Conservation (phyloP, 1,140 invertebrate genomes). For the Dendroctonus valens region DNA sequence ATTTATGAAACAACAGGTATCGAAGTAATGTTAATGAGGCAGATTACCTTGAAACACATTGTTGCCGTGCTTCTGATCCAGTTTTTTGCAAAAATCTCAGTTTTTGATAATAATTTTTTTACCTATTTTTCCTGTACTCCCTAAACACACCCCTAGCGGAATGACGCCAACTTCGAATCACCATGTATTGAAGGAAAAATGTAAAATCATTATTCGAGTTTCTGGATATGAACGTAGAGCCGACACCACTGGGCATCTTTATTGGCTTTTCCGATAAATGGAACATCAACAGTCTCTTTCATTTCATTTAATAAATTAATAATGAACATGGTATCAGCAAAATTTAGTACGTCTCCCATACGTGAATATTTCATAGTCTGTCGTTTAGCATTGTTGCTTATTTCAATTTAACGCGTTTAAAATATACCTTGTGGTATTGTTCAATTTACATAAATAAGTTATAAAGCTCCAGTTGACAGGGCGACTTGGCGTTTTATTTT, state of each 20-base stretch:
- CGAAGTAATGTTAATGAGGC: too few relatives aligned
- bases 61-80: too few relatives aligned
- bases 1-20: too few relatives aligned
- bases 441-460: slow-evolving; percentile 20
- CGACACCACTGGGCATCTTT: slow-evolving; percentile 16
- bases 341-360: slow-evolving; percentile 26
- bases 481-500: slow-evolving; percentile 11
- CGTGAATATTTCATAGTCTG: slow-evolving; percentile 22
- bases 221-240: not conserved
- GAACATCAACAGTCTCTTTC: slow-evolving; percentile 20
- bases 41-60: too few relatives aligned
- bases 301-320: slow-evolving; percentile 31
- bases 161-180: too few relatives aligned
- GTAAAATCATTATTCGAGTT: not conserved
- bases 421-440: slow-evolving; percentile 21
- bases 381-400: slow-evolving; percentile 23
- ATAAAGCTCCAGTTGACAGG: slow-evolving; percentile 20
- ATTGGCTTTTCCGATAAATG: slow-evolving; percentile 13
- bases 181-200: not conserved
- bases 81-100: too few relatives aligned
- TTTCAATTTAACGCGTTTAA: slow-evolving; percentile 22
- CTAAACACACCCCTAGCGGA: too few relatives aligned
- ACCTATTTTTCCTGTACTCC: too few relatives aligned
- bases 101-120: too few relatives aligned
- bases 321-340: slow-evolving; percentile 23